phyloP scores from a whole-genome alignment of 2,113 vertebrate genomes.

The Pampusana beccarii region DNA sequence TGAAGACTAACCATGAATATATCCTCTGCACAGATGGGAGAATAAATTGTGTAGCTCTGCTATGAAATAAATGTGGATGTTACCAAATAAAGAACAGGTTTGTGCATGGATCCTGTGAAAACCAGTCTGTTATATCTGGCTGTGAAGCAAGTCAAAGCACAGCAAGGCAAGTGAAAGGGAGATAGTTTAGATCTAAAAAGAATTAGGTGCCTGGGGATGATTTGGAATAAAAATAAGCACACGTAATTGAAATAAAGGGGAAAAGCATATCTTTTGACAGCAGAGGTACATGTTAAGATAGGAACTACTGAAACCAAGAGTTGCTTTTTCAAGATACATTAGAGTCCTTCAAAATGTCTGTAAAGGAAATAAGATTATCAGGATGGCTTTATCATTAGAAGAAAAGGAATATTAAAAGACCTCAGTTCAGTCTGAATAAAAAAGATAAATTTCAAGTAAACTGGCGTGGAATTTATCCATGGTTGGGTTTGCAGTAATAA shows the following conservation, averaged over 20 bases:
- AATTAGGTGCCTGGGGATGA: not conserved
- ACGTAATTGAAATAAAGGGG: not conserved
- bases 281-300: constrained; percentile 42
- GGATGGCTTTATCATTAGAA: constrained; percentile 72
- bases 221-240: constrained; percentile 29
- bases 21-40: constrained; percentile 1
- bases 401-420: constrained; percentile 76
- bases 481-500: constrained; percentile 79
- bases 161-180: not conserved
- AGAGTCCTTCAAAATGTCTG: constrained; percentile 71
- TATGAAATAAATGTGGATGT: constrained; percentile 17
- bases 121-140: constrained; percentile 4
- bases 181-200: not conserved
- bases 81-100: constrained; percentile 34
- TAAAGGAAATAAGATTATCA: constrained; percentile 75
- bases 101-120: constrained; percentile 26
- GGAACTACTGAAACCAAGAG: constrained; percentile 25
- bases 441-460: constrained; percentile 81
- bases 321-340: constrained; percentile 58
- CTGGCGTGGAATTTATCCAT: constrained; percentile 78
- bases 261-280: constrained; percentile 38
- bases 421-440: constrained; percentile 72
- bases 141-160: constrained; percentile 9
- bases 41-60: not conserved
- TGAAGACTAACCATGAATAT: constrained; percentile 6